Base-by-base conservation (phyloP, 2,797 vertebrate genomes). In the Crossoptilon crossoptilon region DNA sequence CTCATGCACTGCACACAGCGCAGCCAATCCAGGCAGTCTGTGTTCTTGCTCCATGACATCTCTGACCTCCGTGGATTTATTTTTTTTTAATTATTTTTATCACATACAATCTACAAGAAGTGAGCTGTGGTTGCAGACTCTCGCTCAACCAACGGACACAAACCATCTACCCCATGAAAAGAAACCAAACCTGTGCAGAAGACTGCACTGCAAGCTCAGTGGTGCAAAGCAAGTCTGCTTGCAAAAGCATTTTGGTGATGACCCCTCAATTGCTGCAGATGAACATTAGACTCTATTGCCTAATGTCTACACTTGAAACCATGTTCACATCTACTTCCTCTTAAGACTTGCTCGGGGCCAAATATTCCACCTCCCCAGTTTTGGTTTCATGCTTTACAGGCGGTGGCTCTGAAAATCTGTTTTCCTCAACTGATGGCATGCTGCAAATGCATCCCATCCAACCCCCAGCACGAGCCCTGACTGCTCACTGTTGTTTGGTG, bases 101-200 rank as follows among this genome's bases (percentile, higher is more conserved):
- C 62, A 69, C 35, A 72, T 91, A 26, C 43, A 70, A 23, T 15
- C 48, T 91, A 51, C 14, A 44, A 70, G 33, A 80, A 81, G 75
- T 18, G 33, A 76, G 44, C 27, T 16, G 23, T 29, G 33, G 68
- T 60, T 81, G 73, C 55, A 71, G 55, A 58, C 58, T 96, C 74
- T 96, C 82, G 71, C n/a, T 59, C 55, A 87, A 17, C 31, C 73
- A 81, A 58, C 11, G 75, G 90, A 74, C 39, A n/a, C 51, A 86
- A 94, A 64, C 39, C 59, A 88, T 14, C 35, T 43, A 33, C 10
- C 6, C 14, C 1, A 5, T 1, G 19, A 86, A 84, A 89, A 64
- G 29, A 77, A 68, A 62, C 44, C 48, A 21, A 7, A 83, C 35
- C 24, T 66, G 75, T 21, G 41, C 69, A 75, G 86, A 68, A 87